A percentile compares a stretch with the other conserved stretches of the same genome.
Conservation (phyloP, 1,140 invertebrate genomes). For the Propsilocerus akamusi region DNA sequence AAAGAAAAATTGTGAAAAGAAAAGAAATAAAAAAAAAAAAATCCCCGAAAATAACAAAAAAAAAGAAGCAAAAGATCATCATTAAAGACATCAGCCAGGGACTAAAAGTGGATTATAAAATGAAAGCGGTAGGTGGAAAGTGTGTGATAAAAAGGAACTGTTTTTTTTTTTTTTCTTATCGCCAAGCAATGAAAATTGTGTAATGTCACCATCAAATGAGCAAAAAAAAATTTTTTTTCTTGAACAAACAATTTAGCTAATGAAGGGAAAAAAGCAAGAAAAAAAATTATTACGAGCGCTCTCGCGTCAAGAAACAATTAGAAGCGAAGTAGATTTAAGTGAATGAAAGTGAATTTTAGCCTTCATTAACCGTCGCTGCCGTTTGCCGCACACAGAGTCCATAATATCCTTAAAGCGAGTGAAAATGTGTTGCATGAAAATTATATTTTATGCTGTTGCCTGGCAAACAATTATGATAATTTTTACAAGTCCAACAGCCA, state of each 20-base stretch:
- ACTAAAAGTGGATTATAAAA: background rate
- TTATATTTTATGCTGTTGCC: too few species aligned
- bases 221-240: background rate
- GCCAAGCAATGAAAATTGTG: background rate
- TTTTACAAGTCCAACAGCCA: too few species aligned
- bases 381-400: too few species aligned
- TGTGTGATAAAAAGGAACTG: background rate
- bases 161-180: background rate
- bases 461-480: too few species aligned
- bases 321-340: too few species aligned
- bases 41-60: background rate
- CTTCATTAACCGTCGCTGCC: too few species aligned
- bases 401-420: too few species aligned
- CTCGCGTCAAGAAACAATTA: too few species aligned
- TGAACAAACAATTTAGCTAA: background rate
- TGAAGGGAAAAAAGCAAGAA: too few species aligned
- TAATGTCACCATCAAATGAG: background rate
- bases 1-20: background rate
- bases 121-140: constrained; percentile 2
- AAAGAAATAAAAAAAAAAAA: background rate
- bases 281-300: too few species aligned
- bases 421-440: too few species aligned
- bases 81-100: background rate
- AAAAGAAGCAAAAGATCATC: background rate
- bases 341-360: too few species aligned